These are phyloP conservation scores for Ciconia nigra DNA, from an alignment of 2,797 vertebrate genomes.

Conservation along the genomic window DNA sequence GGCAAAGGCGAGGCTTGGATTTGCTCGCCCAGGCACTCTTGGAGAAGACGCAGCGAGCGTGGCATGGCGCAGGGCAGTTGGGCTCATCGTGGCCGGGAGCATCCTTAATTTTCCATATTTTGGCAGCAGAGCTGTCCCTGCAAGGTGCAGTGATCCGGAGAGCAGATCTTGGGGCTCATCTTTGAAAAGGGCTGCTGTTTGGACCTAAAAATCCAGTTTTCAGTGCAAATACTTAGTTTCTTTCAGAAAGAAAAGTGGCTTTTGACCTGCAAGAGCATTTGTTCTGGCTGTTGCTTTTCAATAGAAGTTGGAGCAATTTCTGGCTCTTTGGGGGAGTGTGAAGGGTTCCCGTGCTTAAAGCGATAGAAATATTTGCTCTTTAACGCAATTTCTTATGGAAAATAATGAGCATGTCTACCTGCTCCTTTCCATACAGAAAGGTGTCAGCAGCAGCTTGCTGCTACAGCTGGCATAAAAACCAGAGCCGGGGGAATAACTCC, in stretches of 20 bases:
- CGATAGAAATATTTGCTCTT: neutral
- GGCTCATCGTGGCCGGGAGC: rapidly evolving
- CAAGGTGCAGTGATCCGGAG: neutral
- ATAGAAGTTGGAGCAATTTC: neutral
- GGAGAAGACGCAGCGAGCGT: neutral
- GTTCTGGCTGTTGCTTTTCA: neutral
- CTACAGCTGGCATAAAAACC: neutral
- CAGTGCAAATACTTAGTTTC: neutral
- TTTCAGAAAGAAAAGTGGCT: neutral
- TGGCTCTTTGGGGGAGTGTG: neutral
- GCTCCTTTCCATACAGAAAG: neutral
- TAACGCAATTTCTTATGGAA: neutral
- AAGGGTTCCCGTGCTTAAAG: neutral
- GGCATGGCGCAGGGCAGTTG: rapidly evolving
- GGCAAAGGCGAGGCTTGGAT: neutral
- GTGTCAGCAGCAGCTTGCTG: conserved; percentile 32
- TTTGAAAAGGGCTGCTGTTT: neutral
- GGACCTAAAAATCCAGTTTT: neutral
- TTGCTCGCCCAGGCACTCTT: neutral
- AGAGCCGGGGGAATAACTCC: neutral
- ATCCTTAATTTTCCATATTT: neutral
- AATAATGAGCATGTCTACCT: neutral
- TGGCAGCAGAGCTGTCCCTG: neutral
- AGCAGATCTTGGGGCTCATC: neutral
- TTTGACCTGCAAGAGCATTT: neutral